A percentile compares a stretch with the other conserved stretches of the same genome.
These are phyloP conservation scores for Synchiropus splendidus DNA, from an alignment of 2,113 vertebrate species.

Conservation along the genomic window DNA sequence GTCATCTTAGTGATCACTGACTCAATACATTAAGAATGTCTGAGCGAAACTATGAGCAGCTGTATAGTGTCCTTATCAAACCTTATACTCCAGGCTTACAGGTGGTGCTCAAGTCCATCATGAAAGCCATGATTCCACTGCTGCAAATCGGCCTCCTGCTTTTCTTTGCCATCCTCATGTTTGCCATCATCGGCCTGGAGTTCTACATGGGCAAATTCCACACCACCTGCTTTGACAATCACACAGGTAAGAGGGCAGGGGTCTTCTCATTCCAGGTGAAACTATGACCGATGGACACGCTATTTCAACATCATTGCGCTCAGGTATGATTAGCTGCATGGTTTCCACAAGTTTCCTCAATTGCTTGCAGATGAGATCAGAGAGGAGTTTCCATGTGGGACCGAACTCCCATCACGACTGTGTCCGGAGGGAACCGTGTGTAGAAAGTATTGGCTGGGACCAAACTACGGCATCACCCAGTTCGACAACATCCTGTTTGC, in stretches of 20 bases:
- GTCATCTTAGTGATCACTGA: too few species aligned
- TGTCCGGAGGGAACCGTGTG: conserved; percentile 84
- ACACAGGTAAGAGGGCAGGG: conserved; percentile 69
- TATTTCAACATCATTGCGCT: background rate
- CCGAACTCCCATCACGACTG: conserved; percentile 70
- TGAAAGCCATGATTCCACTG: conserved; percentile 95
- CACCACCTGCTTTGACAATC: conserved; percentile 81
- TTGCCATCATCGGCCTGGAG: conserved; percentile 92
- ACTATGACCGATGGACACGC: too few species aligned
- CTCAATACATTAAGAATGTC: too few species aligned
- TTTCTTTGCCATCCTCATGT: conserved; percentile 94
- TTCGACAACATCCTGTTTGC: conserved; percentile 96
- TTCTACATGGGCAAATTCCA: conserved; percentile 97
- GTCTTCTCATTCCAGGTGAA: background rate
- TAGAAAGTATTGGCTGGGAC: conserved; percentile 81
- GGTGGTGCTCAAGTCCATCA: conserved; percentile 93
- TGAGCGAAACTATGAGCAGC: too few species aligned
- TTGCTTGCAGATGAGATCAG: conserved; percentile 73
- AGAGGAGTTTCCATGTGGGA: conserved; percentile 81
- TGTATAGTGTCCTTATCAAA: background rate
- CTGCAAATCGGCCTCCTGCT: conserved; percentile 91
- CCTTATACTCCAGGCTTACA: conserved; percentile 75
- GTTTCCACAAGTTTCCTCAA: background rate
- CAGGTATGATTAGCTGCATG: too few species aligned
- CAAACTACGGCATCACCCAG: conserved; percentile 90